These are phyloP conservation scores for Megastigmus dorsalis DNA, from an alignment of 2,888 invertebrate genomes.

Conservation along the genomic window DNA sequence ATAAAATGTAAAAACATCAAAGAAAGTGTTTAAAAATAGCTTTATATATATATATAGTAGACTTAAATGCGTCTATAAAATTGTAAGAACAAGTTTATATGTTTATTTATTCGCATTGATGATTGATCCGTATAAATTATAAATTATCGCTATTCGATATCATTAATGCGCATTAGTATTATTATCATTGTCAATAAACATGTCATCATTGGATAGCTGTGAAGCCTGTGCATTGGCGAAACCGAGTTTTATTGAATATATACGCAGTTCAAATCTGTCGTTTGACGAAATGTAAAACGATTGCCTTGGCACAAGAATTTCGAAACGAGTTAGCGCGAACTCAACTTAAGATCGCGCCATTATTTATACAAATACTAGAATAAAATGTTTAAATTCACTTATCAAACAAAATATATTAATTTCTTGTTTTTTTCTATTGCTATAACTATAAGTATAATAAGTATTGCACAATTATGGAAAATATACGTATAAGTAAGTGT, in stretches of 20 bases:
- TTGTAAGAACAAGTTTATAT: slow-evolving; percentile 38
- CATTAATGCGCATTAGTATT: slow-evolving; percentile 47
- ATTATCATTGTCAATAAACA: slow-evolving; percentile 48
- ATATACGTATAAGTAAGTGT: slow-evolving; percentile 36
- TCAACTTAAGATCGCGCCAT: slow-evolving; percentile 14
- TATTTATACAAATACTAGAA: slow-evolving; percentile 50
- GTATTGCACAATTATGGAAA: slow-evolving; percentile 32
- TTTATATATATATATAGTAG: slow-evolving; percentile 54
- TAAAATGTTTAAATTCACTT: slow-evolving; percentile 45
- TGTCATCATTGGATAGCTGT: slow-evolving; percentile 40
- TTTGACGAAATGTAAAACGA: slow-evolving; percentile 45
- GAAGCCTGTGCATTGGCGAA: slow-evolving; percentile 32
- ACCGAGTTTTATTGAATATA: slow-evolving; percentile 33
- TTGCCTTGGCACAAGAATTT: slow-evolving; percentile 51
- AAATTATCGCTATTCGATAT: slow-evolving; percentile 45
- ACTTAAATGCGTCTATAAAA: slow-evolving; percentile 42
- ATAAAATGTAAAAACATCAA: slow-evolving; percentile 49
- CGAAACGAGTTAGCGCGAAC: slow-evolving; percentile 15
- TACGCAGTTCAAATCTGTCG: slow-evolving; percentile 49
- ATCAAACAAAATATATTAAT: slow-evolving; percentile 26
- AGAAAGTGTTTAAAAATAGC: slow-evolving; percentile 54
- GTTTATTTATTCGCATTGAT: slow-evolving; percentile 40
- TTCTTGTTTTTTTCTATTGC: slow-evolving; percentile 30
- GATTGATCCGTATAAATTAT: slow-evolving; percentile 24
- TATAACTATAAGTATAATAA: slow-evolving; percentile 25